These are phyloP conservation scores for Perca flavescens DNA, from an alignment of 2,113 vertebrate species.

Conservation along the genomic window DNA sequence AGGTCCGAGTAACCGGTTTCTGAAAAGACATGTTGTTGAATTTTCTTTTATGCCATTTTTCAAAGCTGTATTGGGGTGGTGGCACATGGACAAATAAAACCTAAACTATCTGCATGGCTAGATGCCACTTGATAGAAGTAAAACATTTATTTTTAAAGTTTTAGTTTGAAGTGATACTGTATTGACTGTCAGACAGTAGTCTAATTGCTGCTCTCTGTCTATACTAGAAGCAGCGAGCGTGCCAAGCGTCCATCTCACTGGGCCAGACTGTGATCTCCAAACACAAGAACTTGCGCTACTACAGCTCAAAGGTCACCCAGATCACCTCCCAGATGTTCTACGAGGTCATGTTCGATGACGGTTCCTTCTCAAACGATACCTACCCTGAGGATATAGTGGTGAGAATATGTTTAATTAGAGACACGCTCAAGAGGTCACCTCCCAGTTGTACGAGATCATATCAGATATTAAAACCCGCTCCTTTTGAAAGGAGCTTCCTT, in stretches of 20 bases:
- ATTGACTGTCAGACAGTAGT: slow-evolving; percentile 2
- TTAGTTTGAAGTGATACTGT: background rate
- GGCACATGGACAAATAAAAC: background rate
- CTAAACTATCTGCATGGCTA: slow-evolving; percentile 6
- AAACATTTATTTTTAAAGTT: background rate
- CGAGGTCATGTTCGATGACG: slow-evolving; percentile 96
- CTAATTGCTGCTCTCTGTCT: slow-evolving; percentile 41
- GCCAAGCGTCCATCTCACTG: slow-evolving; percentile 85
- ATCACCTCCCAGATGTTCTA: slow-evolving; percentile 94
- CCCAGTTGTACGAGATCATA: slow-evolving; percentile 15
- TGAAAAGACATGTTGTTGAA: background rate
- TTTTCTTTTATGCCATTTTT: background rate
- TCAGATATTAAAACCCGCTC: slow-evolving; percentile 10
- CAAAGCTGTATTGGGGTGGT: background rate
- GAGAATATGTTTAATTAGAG: slow-evolving; percentile 77
- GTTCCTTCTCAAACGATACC: slow-evolving; percentile 95
- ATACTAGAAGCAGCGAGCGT: slow-evolving; percentile 86
- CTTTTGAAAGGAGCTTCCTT: background rate
- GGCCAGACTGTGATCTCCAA: slow-evolving; percentile 96
- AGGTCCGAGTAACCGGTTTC: background rate
- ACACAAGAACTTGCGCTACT: slow-evolving; percentile 95
- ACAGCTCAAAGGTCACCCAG: slow-evolving; percentile 91
- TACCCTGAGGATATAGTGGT: slow-evolving; percentile 98
- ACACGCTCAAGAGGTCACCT: slow-evolving; percentile 16
- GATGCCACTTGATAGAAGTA: background rate